phyloP scores from a whole-genome alignment of 2,888 invertebrate genomes.

The Rhynchonema sp. region DNA sequence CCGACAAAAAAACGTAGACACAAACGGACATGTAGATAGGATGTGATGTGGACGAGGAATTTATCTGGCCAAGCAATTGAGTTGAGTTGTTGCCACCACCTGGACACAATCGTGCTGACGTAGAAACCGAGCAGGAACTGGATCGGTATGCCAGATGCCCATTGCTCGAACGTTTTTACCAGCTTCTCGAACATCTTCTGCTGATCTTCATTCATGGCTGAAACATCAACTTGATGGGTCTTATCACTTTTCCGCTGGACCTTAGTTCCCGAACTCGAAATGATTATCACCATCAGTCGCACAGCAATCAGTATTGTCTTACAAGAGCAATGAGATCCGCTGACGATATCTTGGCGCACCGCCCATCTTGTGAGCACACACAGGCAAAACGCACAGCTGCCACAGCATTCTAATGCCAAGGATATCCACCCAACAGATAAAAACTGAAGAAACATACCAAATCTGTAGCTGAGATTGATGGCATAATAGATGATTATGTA shows the following conservation, averaged over 20 bases:
- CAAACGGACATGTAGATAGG: not conserved
- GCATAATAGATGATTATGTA: not conserved
- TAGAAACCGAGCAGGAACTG: constrained; percentile 3
- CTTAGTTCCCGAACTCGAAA: too few relatives aligned
- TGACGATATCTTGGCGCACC: too few relatives aligned
- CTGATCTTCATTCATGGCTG: not conserved
- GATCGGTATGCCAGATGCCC: not conserved
- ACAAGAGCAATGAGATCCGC: too few relatives aligned
- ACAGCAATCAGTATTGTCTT: too few relatives aligned
- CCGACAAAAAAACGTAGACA: not conserved
- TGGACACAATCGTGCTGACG: not conserved
- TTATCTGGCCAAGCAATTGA: constrained; percentile 1
- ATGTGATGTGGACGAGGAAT: not conserved
- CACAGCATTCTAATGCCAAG: too few relatives aligned
- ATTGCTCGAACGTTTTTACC: not conserved
- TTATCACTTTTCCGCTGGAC: too few relatives aligned
- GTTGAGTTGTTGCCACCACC: constrained; percentile 4
- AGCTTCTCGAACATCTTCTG: not conserved
- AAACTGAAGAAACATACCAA: not conserved
- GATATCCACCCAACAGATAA: too few relatives aligned
- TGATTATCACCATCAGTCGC: too few relatives aligned
- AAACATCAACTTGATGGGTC: too few relatives aligned
- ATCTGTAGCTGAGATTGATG: constrained; percentile 1
- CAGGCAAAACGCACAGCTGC: too few relatives aligned
- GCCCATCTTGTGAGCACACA: too few relatives aligned